A percentile compares a stretch with the other conserved stretches of the same genome.
Evolutionary conservation across 2,113 vertebrate genomes (phyloP).

Genomic region (Bungarus multicinctus): DNA sequence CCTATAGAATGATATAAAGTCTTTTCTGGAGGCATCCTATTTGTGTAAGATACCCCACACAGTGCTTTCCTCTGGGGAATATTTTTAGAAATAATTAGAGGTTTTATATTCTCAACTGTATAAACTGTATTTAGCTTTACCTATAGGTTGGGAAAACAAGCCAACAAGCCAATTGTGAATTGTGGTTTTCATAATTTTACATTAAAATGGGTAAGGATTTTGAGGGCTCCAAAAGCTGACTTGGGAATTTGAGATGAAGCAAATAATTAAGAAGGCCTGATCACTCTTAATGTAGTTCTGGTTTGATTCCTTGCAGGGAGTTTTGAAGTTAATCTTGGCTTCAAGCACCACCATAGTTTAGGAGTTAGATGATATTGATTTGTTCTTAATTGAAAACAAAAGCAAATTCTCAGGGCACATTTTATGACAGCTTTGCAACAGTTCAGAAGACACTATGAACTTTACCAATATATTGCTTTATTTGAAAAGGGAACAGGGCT

Average conservation of each 20-base stretch:
- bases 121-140: not conserved
- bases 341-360: not conserved
- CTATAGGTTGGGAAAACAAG: not conserved
- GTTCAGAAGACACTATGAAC: not conserved
- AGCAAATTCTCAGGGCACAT: not conserved
- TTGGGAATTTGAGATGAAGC: not conserved
- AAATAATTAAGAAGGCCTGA: not conserved
- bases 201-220: not conserved
- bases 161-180: not conserved
- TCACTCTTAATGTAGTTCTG: not conserved
- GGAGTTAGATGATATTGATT: not conserved
- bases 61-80: not conserved
- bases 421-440: not conserved
- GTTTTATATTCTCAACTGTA: not conserved
- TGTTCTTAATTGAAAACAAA: not conserved
- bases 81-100: not conserved
- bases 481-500: not conserved
- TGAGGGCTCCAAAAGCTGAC: not conserved
- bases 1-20: not conserved
- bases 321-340: not conserved
- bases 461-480: not conserved
- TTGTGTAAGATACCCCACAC: not conserved
- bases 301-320: not conserved
- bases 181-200: not conserved
- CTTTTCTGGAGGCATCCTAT: not conserved